These are phyloP conservation scores for Plutella xylostella DNA, from an alignment of 2,888 invertebrate species.

Conservation along the genomic window DNA sequence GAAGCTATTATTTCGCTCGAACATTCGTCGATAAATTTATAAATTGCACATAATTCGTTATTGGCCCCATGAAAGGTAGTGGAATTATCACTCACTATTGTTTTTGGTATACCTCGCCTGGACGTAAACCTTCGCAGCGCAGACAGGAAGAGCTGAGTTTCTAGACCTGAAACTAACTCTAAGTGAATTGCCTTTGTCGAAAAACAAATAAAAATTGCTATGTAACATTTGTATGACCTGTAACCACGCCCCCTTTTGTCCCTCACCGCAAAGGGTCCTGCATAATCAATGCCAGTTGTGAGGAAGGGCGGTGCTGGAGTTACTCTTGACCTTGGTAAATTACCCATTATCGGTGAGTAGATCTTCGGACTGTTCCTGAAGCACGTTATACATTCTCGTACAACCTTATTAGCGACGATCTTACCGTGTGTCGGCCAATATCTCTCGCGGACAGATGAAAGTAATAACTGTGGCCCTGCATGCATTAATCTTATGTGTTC, in stretches of 20 bases:
- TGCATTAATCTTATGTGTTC: background rate
- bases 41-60: too few species aligned
- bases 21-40: too few species aligned
- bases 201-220: background rate
- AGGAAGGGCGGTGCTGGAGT: background rate
- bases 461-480: constrained; percentile 3
- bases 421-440: constrained; percentile 3
- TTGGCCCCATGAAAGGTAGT: too few species aligned
- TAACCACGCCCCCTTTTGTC: background rate
- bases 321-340: background rate
- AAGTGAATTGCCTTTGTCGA: background rate
- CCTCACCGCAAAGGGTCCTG: background rate
- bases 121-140: too few species aligned
- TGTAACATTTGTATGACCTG: background rate
- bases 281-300: background rate
- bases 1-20: too few species aligned
- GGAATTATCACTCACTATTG: too few species aligned
- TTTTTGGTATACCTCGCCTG: too few species aligned
- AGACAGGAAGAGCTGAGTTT: too few species aligned
- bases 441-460: background rate
- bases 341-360: background rate
- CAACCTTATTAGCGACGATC: background rate
- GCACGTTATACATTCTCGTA: background rate
- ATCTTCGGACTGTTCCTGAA: background rate
- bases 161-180: too few species aligned